phyloP scores from a whole-genome alignment of 1,140 invertebrate genomes.

The Calephelis nemesis region DNA sequence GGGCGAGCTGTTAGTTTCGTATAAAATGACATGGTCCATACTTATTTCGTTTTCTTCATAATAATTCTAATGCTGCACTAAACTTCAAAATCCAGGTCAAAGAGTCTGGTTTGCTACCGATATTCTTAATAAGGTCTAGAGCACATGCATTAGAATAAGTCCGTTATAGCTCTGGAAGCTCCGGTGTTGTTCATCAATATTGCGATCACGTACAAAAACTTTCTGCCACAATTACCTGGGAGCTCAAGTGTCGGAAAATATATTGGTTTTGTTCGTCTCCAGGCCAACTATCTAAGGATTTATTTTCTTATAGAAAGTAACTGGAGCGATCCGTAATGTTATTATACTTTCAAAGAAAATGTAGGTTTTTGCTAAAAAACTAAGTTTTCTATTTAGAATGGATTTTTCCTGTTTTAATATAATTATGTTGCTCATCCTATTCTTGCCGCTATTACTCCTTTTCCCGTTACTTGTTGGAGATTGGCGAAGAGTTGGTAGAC shows the following conservation, averaged over 20 bases:
- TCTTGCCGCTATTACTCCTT: too few relatives aligned
- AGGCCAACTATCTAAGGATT: slow-evolving; percentile 54
- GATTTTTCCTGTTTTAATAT: too few relatives aligned
- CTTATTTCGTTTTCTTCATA: neutral
- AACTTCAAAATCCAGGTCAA: neutral
- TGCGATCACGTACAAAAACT: slow-evolving; percentile 70
- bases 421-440: too few relatives aligned
- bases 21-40: neutral
- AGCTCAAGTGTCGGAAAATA: slow-evolving; percentile 76
- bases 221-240: slow-evolving; percentile 77
- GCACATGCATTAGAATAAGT: slow-evolving; percentile 28
- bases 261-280: slow-evolving; percentile 69
- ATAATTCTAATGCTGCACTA: neutral
- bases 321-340: slow-evolving; percentile 9
- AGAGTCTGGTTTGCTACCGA: neutral
- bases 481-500: too few relatives aligned
- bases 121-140: slow-evolving; percentile 16
- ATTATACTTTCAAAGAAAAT: slow-evolving; percentile 4
- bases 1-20: too few relatives aligned
- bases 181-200: slow-evolving; percentile 64
- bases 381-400: too few relatives aligned
- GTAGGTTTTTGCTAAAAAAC: neutral
- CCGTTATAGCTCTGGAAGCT: slow-evolving; percentile 41
- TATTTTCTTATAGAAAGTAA: slow-evolving; percentile 36
- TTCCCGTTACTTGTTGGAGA: too few relatives aligned